Conservation (phyloP, 2,888 invertebrate genomes). For the Slavum lentiscoides region DNA sequence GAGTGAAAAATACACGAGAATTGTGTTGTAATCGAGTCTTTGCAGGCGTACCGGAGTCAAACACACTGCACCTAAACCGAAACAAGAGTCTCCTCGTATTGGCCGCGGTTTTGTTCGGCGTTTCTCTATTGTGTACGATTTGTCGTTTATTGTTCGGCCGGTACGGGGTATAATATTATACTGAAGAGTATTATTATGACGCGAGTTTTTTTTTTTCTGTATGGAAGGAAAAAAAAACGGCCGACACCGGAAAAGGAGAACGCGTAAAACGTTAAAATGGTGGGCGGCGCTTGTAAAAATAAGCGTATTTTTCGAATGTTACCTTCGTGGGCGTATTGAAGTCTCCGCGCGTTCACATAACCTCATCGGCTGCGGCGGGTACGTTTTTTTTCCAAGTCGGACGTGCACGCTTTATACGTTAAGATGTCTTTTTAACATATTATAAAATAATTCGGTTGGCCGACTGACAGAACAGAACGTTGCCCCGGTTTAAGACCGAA, state of each 20-base stretch:
- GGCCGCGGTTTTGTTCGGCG: no score
- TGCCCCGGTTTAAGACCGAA: neutral
- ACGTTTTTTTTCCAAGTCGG: no score
- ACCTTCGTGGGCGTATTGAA: constrained; percentile 41
- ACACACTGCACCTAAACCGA: no score
- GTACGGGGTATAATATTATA: no score
- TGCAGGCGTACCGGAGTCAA: no score
- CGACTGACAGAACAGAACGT: constrained; percentile 3
- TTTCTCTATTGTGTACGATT: no score
- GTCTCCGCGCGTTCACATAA: constrained; percentile 10
- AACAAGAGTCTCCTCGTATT: no score
- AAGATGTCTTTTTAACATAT: constrained; percentile 14
- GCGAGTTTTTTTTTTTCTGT: neutral
- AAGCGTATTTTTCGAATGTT: constrained; percentile 29
- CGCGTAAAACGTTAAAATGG: neutral
- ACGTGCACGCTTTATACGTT: neutral
- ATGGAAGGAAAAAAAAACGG: constrained; percentile 2
- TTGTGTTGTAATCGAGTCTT: no score
- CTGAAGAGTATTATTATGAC: no score
- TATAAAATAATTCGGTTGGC: neutral
- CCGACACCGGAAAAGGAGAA: neutral
- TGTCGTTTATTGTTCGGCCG: no score
- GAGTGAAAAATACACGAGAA: no score
- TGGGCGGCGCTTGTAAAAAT: constrained; percentile 17
- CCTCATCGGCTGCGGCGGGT: neutral